Base-by-base conservation (phyloP, 2,888 invertebrate species). In the Andrena haemorrhoa region DNA sequence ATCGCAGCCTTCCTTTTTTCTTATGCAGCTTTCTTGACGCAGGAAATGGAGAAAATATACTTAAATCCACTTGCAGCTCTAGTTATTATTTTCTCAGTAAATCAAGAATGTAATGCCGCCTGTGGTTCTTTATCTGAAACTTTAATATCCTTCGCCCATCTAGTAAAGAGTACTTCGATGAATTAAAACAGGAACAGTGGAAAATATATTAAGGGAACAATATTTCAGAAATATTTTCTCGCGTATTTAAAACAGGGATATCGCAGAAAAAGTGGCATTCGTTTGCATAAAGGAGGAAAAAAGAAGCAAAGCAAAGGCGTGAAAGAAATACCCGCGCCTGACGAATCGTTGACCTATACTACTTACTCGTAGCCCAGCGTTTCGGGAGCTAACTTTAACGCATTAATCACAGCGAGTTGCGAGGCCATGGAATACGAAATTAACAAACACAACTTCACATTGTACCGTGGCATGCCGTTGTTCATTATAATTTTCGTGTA, bases 401-500 rank as follows among this genome's bases (percentile, higher is more conserved):
- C 29, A 23, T 29, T 35, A 63, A 68, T 72, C 51, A 63, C 26
- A 53, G 33, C 2, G 53, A 51, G 33, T 29, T 56, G 53, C 23
- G 60, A 53, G 26, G 5, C 65, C 26, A 20, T 31, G 8, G 51
- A 71, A 78, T 35, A 56, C 23, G 47, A 66, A 72, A 71, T 80
- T 78, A 80, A 61, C 60, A 61, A 66, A 51, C 29, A 53, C 47
- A 29, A 20, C 26, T 51, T 53, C 31, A 10, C 51, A 16, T 8
- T 20, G 26, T 61, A 26, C 8, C 20, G 23, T 33, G 20, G 31
- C 20, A 71, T 47, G 33, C 29, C 33, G 26, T 53, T 66, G 71
- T 80, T 78, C 61, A 16, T 78, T 78, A 72, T 80, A 65, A 80
- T 80, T 80, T 80, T 66, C 71, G 12, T 29, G 23, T 12, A 53